Evolutionary conservation across 2,113 vertebrate genomes (phyloP), one percentile per base, ranked within the genome.

Genomic region (Microcebus tavaratra): DNA sequence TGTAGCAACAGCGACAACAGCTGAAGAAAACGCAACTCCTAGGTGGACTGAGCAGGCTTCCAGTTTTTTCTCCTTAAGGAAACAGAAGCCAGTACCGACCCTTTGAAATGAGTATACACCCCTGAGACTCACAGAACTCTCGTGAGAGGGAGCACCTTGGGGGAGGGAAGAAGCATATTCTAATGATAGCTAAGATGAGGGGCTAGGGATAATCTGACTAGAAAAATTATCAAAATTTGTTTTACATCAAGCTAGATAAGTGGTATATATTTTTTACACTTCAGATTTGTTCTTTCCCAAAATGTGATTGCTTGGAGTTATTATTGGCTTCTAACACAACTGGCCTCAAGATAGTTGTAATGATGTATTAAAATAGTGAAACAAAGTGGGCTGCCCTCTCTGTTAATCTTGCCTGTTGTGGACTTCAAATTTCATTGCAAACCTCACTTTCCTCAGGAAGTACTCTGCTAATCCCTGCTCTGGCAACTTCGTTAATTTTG

Each of bases 21-120:
- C 95, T 96, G 90, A 94, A 42, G 96, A 90, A 96, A 97, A 96
- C n/a, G 2, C 6, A 84, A 55, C 80, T 93, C 79, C 68, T 96
- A 81, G 79, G 94, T 70, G 29, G 84, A 91, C 36, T n/a, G 53
- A 96, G 25, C 0, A 29, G 75, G 57, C 61, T 91, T 96, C 82
- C 86, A 96, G 18, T 90, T 95, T 93, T 93, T 90, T 91, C 80
- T 96, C 48, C 55, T 94, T 80, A 95, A 78, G 80, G 63, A 50
- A 89, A 75, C 63, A 86, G 65, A 87, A 84, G 63, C 31, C 50
- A 75, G 84, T 39, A 50, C 53, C 72, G 63, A 59, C 65, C 34
- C 57, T 92, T 83, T 89, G 53, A 93, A 61, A 84, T 50, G 67
- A 81, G 3, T 55, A 39, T 34, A 18, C 8, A 67, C 5, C 20